These are phyloP conservation scores for Crossocerus cetratus DNA, from an alignment of 2,888 invertebrate species.

Conservation along the genomic window DNA sequence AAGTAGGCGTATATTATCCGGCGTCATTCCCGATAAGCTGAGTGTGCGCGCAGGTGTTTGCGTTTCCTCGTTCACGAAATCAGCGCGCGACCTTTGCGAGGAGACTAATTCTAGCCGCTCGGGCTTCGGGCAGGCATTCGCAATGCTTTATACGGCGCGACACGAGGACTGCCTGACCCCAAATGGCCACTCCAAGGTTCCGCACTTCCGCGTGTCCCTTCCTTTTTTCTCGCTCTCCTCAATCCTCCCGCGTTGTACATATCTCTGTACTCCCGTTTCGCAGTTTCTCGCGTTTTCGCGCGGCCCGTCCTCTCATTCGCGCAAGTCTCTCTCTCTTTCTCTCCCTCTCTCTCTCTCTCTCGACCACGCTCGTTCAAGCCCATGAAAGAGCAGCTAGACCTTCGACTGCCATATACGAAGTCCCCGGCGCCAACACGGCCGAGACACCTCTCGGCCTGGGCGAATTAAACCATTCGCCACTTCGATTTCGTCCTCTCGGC, in stretches of 20 bases:
- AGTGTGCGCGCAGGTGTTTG: not conserved
- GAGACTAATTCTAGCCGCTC: constrained; percentile 46
- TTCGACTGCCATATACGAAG: constrained; percentile 62
- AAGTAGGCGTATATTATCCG: too few species aligned
- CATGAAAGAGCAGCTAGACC: constrained; percentile 29
- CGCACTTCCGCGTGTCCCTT: constrained; percentile 60
- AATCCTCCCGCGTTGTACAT: constrained; percentile 20
- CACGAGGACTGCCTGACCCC: constrained; percentile 58
- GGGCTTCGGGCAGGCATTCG: constrained; percentile 23
- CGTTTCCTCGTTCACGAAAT: constrained; percentile 19
- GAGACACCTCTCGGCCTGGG: constrained; percentile 31
- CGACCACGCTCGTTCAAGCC: too few species aligned
- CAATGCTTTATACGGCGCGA: constrained; percentile 58
- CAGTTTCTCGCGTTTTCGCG: constrained; percentile 52
- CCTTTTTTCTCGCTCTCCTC: constrained; percentile 39
- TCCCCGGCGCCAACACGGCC: constrained; percentile 52
- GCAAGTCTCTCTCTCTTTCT: too few species aligned
- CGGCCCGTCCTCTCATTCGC: constrained; percentile 34
- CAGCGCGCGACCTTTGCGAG: constrained; percentile 23
- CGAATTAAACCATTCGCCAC: not conserved
- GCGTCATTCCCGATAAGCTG: not conserved
- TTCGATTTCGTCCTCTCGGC: constrained; percentile 6
- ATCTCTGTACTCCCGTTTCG: constrained; percentile 28
- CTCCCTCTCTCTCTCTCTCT: too few species aligned
- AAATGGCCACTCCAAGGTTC: constrained; percentile 67